Evolutionary conservation across 2,113 vertebrate genomes (phyloP), one percentile per base, ranked within the genome.

Genomic region (Andinoacara biseriatus): DNA sequence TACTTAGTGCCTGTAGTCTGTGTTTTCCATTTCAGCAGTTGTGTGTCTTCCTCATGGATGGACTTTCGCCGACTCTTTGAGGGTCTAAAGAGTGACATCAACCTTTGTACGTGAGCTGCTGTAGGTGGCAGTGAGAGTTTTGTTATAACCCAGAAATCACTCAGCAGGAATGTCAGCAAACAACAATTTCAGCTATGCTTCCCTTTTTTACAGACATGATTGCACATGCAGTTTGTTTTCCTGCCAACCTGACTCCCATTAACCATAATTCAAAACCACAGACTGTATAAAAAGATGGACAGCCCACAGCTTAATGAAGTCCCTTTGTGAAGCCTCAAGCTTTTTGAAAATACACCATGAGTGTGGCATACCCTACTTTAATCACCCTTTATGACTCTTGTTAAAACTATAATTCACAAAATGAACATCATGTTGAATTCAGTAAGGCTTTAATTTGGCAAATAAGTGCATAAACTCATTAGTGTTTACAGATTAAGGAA

Each of bases 61-160:
- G 62, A 61, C 76, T 72, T 52, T 29, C 7, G n/a, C 20, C 43
- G 29, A 1, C 61, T 56, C 35, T 60, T 2, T 0, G 20, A 33
- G 56, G 74, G 82, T 83, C 49, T 62, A 49, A 78, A 78, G 80
- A 75, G 82, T 62, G 74, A 78, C 84, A 52, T 87, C 67, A 87
- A 59, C 60, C 69, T 62, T 35, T 74, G 17, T 60, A 1, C 18
- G 24, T 18, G n/a, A 43, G 54, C 22, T 40, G 9, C 54, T 75
- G n/a, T 58, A 58, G 33, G n/a, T 58, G 74, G 74, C 15, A 10
- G 24, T 20, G 24, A 10, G n/a, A 33, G 56, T 14, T 29, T 26
- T 0, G 38, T 58, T 72, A 52, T 17, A 56, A n/a, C 58, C 15
- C 31, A 40, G 17, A 60, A 61, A 2, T 59, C 67, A 38, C 38